Conservation (phyloP, 2,113 vertebrate species). For the Pristiophorus japonicus region DNA sequence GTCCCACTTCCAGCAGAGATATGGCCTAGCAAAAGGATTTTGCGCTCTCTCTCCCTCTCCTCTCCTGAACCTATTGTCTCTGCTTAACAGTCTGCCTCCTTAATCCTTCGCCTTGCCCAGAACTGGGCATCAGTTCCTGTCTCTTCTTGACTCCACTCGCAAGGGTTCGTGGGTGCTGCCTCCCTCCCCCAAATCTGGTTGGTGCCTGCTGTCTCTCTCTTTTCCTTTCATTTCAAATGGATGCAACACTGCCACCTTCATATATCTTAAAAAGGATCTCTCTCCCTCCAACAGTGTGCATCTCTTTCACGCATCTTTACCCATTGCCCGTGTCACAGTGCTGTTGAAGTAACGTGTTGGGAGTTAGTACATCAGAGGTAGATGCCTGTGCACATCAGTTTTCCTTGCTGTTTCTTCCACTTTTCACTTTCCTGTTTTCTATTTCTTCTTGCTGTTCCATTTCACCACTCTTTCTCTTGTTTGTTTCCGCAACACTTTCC, state of each 20-base stretch:
- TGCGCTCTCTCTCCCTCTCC: no score
- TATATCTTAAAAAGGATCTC: neutral
- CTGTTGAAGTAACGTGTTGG: neutral
- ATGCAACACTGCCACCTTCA: neutral
- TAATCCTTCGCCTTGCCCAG: neutral
- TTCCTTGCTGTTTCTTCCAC: no score
- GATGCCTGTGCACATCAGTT: no score
- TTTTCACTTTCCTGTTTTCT: neutral
- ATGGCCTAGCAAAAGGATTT: no score
- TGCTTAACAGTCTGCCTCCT: no score
- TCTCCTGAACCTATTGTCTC: no score
- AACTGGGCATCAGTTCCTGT: neutral
- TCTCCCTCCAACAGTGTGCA: neutral
- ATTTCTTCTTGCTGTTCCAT: neutral
- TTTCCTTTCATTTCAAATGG: neutral
- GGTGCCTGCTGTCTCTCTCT: neutral
- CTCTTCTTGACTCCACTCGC: neutral
- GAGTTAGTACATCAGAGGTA: neutral
- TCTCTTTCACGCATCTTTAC: neutral
- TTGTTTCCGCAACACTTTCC: no score
- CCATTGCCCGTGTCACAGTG: neutral
- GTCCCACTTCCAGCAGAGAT: neutral
- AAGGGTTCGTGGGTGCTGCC: neutral
- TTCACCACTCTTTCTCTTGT: no score
- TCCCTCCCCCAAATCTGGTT: neutral